A percentile compares a stretch with the other conserved stretches of the same genome.
phyloP scores from a whole-genome alignment of 2,888 invertebrate genomes.

The Dolomedes plantarius region DNA sequence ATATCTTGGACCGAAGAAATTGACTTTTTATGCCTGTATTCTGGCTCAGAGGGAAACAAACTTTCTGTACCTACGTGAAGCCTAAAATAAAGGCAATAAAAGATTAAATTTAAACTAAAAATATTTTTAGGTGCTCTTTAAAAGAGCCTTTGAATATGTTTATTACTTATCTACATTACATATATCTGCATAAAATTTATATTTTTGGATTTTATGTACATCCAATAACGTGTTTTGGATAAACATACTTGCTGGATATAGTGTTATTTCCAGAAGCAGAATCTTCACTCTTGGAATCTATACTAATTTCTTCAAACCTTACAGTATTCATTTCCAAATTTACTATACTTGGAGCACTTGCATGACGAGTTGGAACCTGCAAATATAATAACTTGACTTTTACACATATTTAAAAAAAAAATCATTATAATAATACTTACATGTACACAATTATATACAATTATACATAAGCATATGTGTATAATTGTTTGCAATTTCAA shows the following conservation, averaged over 20 bases:
- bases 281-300: constrained; percentile 56
- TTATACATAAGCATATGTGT: no score
- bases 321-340: constrained; percentile 83
- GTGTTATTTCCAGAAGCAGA: constrained; percentile 32
- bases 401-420: neutral
- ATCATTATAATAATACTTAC: neutral
- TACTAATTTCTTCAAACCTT: constrained; percentile 80
- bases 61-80: constrained; percentile 3
- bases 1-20: constrained; percentile 57
- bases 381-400: no score
- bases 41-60: neutral
- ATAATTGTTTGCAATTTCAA: no score
- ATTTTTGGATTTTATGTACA: no score
- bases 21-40: constrained; percentile 27
- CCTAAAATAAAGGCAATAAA: constrained; percentile 8
- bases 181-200: no score
- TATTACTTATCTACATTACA: no score
- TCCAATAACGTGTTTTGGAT: no score
- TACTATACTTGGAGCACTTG: constrained; percentile 91
- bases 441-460: no score
- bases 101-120: neutral
- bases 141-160: no score
- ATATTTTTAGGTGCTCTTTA: neutral
- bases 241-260: constrained; percentile 29
- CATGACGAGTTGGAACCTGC: constrained; percentile 83